Percentiles rank a stretch among this genome's conserved stretches.
These are phyloP conservation scores for Tachuris rubrigastra DNA, from an alignment of 2,113 vertebrate genomes.

Conservation along the genomic window DNA sequence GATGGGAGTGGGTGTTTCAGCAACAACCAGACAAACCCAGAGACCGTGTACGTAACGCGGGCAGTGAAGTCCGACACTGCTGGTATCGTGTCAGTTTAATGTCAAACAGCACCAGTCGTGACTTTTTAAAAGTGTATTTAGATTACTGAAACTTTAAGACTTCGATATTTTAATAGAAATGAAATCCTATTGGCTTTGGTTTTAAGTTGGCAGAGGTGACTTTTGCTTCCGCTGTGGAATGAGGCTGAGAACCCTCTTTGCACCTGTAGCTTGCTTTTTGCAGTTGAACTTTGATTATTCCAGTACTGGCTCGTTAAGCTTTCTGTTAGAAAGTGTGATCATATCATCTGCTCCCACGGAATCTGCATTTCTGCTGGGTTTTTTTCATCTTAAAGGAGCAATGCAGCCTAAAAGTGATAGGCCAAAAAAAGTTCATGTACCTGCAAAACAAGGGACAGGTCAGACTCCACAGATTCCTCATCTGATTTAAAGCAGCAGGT, in stretches of 20 bases:
- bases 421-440: slow-evolving; percentile 6
- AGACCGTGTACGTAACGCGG: slow-evolving; percentile 52
- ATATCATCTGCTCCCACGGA: slow-evolving; percentile 32
- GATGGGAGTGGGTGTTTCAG: slow-evolving; percentile 39
- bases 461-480: slow-evolving; percentile 37
- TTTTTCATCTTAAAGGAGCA: background rate
- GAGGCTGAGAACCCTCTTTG: slow-evolving; percentile 28
- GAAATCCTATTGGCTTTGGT: slow-evolving; percentile 47
- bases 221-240: slow-evolving; percentile 52
- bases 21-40: background rate
- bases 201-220: slow-evolving; percentile 61
- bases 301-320: background rate
- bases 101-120: slow-evolving; percentile 39
- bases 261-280: slow-evolving; percentile 57
- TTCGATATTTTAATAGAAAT: slow-evolving; percentile 63
- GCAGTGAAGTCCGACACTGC: slow-evolving; percentile 44
- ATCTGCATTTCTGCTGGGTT: slow-evolving; percentile 9
- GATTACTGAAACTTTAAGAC: slow-evolving; percentile 62
- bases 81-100: slow-evolving; percentile 36
- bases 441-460: slow-evolving; percentile 16
- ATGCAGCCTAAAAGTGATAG: slow-evolving; percentile 23
- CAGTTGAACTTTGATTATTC: slow-evolving; percentile 39
- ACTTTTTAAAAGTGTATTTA: slow-evolving; percentile 47
- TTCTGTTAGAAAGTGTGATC: slow-evolving; percentile 51
- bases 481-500: slow-evolving; percentile 38